Conservation (phyloP, 92 coral and sea anemone species). For the Siderastrea radians region DNA sequence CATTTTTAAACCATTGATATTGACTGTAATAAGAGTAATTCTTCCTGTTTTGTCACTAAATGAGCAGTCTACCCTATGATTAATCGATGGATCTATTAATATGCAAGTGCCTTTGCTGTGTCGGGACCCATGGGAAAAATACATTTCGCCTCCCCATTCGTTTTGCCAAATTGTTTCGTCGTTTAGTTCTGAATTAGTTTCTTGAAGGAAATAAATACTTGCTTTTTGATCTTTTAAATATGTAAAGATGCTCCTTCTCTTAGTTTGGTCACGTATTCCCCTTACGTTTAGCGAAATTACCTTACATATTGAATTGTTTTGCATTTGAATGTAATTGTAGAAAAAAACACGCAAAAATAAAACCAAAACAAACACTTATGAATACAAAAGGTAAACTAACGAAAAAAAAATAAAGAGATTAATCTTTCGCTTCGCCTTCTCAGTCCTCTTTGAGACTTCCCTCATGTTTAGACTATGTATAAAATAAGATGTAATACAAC, state of each 20-base stretch:
- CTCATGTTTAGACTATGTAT: not conserved
- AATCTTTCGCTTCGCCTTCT: conserved; percentile 3
- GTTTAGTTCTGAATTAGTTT: too few relatives aligned
- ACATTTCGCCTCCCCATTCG: not conserved
- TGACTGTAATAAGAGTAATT: too few relatives aligned
- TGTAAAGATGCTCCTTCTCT: conserved; percentile 7
- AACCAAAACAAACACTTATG: too few relatives aligned
- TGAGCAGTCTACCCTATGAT: not conserved
- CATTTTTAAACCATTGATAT: too few relatives aligned
- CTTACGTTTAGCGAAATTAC: not conserved
- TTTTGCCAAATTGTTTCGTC: not conserved
- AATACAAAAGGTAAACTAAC: conserved; percentile 1
- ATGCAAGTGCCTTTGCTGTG: not conserved
- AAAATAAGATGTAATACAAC: too few relatives aligned
- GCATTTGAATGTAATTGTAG: not conserved
- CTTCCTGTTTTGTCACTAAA: not conserved
- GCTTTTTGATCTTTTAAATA: not conserved
- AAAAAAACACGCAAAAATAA: not conserved
- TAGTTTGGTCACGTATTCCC: not conserved
- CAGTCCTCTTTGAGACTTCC: not conserved
- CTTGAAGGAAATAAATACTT: not conserved
- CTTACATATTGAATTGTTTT: not conserved
- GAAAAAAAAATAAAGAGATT: not conserved
- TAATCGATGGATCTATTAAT: not conserved
- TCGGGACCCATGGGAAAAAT: not conserved